These are phyloP conservation scores for Squalus acanthias DNA, from an alignment of 2,797 vertebrate genomes.

Conservation along the genomic window DNA sequence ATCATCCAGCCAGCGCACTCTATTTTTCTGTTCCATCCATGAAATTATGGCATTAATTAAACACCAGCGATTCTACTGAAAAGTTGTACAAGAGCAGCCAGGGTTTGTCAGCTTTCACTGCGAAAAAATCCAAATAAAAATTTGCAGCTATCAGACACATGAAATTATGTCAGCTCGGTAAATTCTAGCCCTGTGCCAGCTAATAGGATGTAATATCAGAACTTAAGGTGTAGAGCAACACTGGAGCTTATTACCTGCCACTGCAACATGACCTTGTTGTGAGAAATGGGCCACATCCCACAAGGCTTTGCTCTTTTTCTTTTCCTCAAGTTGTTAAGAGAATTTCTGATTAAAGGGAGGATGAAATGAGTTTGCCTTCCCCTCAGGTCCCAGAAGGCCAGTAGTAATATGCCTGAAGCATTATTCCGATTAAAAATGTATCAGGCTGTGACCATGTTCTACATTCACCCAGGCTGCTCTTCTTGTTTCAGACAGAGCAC, in stretches of 20 bases:
- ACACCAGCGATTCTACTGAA: neutral
- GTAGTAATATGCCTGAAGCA: constrained; percentile 32
- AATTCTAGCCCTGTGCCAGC: neutral
- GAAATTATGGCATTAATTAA: neutral
- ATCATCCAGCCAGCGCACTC: too few relatives aligned
- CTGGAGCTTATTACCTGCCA: constrained; percentile 30
- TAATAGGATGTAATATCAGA: constrained; percentile 29
- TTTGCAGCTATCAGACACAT: neutral
- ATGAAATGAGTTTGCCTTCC: constrained; percentile 32
- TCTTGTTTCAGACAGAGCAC: constrained; percentile 28
- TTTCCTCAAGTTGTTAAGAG: constrained; percentile 35
- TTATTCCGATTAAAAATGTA: constrained; percentile 37
- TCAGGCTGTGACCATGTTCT: constrained; percentile 14
- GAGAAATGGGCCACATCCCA: constrained; percentile 31
- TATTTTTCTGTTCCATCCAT: neutral
- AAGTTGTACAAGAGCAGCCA: neutral
- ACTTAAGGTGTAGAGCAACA: constrained; percentile 10
- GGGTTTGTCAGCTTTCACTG: neutral
- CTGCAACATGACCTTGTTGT: constrained; percentile 31
- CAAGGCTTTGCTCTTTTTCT: neutral
- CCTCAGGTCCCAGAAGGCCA: constrained; percentile 26
- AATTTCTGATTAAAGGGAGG: constrained; percentile 36
- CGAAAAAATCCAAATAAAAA: neutral
- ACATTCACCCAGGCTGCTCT: neutral
- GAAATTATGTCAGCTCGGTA: neutral